A percentile compares a stretch with the other conserved stretches of the same genome.
Conservation (phyloP, 2,888 invertebrate genomes). For the Limnephilus lunatus region DNA sequence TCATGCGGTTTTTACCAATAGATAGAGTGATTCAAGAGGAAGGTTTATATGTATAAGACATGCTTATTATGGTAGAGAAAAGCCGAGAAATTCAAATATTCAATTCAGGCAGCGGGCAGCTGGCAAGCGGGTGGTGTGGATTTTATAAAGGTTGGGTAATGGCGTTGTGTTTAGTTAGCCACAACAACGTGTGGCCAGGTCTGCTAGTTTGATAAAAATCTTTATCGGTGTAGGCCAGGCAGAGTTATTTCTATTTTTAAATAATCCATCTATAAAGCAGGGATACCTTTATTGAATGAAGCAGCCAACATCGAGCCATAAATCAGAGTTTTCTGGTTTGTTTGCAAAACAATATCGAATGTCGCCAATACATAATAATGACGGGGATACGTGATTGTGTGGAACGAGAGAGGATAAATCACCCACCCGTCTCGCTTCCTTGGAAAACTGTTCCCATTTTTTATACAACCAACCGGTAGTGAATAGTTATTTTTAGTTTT, state of each 20-base stretch:
- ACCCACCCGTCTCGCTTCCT: not conserved
- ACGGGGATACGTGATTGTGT: not conserved
- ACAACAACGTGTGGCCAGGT: too few species aligned
- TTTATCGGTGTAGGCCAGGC: too few species aligned
- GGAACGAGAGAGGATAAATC: not conserved
- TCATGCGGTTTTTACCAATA: too few species aligned
- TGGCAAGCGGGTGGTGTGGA: too few species aligned
- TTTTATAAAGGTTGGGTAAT: too few species aligned
- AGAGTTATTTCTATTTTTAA: not conserved
- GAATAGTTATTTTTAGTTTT: not conserved
- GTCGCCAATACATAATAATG: constrained; percentile 17
- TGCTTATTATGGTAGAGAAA: too few species aligned
- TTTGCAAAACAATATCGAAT: constrained; percentile 7
- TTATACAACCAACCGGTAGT: not conserved
- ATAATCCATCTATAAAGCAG: not conserved
- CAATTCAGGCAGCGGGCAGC: too few species aligned
- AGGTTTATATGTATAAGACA: too few species aligned
- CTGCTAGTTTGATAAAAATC: too few species aligned
- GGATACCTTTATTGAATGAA: not conserved
- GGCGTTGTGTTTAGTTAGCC: too few species aligned
- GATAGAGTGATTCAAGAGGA: too few species aligned
- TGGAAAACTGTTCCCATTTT: not conserved
- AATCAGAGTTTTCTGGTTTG: constrained; percentile 3
- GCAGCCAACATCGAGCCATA: not conserved
- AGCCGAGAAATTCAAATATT: too few species aligned